Conservation (phyloP, 1,140 invertebrate species). For the Gonatopus flavifemur region DNA sequence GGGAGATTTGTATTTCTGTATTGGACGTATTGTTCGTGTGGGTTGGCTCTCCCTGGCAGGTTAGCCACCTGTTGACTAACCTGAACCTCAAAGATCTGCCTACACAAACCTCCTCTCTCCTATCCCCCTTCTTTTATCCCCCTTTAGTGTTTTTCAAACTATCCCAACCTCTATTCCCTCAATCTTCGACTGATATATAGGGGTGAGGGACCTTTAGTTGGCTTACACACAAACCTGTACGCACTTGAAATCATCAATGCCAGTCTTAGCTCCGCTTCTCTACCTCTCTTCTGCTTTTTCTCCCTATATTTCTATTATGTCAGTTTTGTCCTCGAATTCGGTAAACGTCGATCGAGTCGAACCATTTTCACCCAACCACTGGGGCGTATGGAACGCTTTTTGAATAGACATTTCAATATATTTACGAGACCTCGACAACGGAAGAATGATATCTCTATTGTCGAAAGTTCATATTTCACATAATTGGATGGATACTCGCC, state of each 20-base stretch:
- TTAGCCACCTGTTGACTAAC: conserved; percentile 60
- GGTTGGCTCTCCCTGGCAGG: conserved; percentile 52
- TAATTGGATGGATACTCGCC: too few relatives aligned
- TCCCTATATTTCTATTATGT: too few relatives aligned
- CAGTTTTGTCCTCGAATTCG: too few relatives aligned
- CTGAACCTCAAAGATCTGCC: conserved; percentile 41
- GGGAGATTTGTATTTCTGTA: conserved; percentile 56
- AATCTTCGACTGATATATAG: conserved; percentile 45
- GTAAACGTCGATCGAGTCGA: too few relatives aligned
- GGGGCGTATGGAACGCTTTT: too few relatives aligned
- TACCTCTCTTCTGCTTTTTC: too few relatives aligned
- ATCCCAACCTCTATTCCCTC: conserved; percentile 24
- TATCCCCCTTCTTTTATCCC: conserved; percentile 4
- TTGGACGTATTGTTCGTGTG: conserved; percentile 55
- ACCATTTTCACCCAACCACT: too few relatives aligned
- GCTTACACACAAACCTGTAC: conserved; percentile 6
- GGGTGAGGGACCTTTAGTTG: conserved; percentile 40
- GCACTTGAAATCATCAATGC: conserved; percentile 41
- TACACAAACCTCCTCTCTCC: conserved; percentile 28
- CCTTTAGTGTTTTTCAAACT: conserved; percentile 36
- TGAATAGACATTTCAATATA: too few relatives aligned
- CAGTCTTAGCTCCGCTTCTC: too few relatives aligned
- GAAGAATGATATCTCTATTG: too few relatives aligned
- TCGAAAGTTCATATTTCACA: too few relatives aligned
- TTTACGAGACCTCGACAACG: too few relatives aligned